Percentiles rank a stretch among this genome's conserved stretches.
Conservation (phyloP, 2,113 vertebrate species). For the Cyanocitta stelleri region DNA sequence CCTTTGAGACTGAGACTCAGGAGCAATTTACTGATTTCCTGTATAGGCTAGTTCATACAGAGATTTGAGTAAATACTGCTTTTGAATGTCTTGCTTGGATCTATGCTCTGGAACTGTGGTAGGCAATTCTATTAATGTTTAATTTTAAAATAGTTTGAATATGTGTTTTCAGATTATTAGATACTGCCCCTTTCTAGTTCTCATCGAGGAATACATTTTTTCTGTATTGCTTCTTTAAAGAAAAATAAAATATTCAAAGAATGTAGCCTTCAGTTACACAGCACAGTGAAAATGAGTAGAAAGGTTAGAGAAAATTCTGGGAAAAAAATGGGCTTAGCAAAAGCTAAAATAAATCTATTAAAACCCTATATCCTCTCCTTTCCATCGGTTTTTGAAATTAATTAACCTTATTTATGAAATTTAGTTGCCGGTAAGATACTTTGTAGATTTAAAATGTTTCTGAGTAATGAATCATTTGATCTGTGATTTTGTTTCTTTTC, state of each 20-base stretch:
- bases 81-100: background rate
- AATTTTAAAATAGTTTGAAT: background rate
- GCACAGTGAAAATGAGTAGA: background rate
- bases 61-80: constrained; percentile 14
- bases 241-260: background rate
- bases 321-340: background rate
- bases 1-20: constrained; percentile 39
- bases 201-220: background rate
- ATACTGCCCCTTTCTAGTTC: background rate
- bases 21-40: constrained; percentile 62
- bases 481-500: background rate
- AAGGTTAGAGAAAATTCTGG: background rate
- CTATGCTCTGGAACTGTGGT: background rate
- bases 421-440: background rate
- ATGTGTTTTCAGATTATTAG: background rate
- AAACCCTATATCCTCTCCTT: background rate
- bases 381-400: background rate
- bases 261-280: background rate
- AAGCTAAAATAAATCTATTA: background rate
- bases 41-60: constrained; percentile 7
- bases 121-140: background rate
- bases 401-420: background rate
- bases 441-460: background rate
- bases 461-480: background rate
- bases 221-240: background rate